These are phyloP conservation scores for Nebria salina DNA, from an alignment of 2,888 invertebrate genomes.

Conservation along the genomic window DNA sequence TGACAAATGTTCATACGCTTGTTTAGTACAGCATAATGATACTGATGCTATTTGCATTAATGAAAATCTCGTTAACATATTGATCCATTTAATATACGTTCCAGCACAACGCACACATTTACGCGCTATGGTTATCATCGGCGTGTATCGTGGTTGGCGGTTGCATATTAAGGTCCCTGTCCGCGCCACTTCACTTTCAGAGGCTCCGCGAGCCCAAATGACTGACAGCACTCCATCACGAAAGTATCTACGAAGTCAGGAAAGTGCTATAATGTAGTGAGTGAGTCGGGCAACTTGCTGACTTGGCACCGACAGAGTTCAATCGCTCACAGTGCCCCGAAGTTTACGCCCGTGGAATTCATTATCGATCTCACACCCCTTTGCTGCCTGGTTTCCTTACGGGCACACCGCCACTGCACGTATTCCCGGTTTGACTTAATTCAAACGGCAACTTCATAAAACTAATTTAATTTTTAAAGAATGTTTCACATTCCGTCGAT, in stretches of 20 bases:
- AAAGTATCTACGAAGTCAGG: slow-evolving; percentile 21
- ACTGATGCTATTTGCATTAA: background rate
- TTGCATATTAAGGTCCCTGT: background rate
- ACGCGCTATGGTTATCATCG: background rate
- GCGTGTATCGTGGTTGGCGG: background rate
- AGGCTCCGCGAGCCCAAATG: background rate
- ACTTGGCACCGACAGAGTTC: slow-evolving; percentile 6
- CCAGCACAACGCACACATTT: background rate
- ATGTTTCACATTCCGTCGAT: slow-evolving; percentile 35
- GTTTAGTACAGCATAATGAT: background rate
- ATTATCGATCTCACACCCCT: slow-evolving; percentile 11
- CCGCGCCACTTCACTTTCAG: background rate
- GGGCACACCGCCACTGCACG: background rate
- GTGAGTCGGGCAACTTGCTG: slow-evolving; percentile 11
- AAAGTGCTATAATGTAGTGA: slow-evolving; percentile 24
- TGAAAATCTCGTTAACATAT: slow-evolving; percentile 1
- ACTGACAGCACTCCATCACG: slow-evolving; percentile 26
- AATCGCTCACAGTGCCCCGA: slow-evolving; percentile 9
- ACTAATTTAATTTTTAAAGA: slow-evolving; percentile 45
- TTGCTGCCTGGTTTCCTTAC: background rate
- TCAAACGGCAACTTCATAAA: slow-evolving; percentile 40
- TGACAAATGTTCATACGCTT: background rate
- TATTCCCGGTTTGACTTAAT: slow-evolving; percentile 26
- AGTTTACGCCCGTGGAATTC: slow-evolving; percentile 4
- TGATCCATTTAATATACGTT: background rate